These are phyloP conservation scores for Fistularia tabacaria DNA, from an alignment of 2,797 vertebrate species.

Conservation along the genomic window DNA sequence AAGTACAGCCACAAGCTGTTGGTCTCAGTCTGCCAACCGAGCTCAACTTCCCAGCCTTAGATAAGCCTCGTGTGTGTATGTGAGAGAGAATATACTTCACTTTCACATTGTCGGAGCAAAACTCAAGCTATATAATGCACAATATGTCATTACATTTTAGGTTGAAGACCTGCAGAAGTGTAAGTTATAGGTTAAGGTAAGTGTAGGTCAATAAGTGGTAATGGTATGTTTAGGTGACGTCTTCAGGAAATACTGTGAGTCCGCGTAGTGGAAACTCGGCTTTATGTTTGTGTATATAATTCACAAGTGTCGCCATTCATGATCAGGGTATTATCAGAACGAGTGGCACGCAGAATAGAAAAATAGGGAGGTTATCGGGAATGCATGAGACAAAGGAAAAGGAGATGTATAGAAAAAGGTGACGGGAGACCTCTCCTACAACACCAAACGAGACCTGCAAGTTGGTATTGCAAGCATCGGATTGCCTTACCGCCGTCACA, in stretches of 20 bases:
- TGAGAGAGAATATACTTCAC: conserved; percentile 19
- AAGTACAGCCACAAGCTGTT: conserved; percentile 72
- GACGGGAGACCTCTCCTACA: no score
- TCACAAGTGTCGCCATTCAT: conserved; percentile 64
- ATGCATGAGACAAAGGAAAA: conserved; percentile 17
- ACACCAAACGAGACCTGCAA: no score
- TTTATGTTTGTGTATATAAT: conserved; percentile 43
- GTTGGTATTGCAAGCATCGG: no score
- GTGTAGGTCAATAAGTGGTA: no score
- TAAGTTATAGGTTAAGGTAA: no score
- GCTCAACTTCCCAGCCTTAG: conserved; percentile 45
- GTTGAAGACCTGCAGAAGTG: no score
- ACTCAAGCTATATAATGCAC: not conserved
- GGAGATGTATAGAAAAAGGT: no score
- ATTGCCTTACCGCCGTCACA: no score
- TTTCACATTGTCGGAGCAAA: not conserved
- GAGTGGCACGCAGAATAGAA: conserved; percentile 30
- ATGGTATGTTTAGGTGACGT: no score
- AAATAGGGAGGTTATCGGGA: not conserved
- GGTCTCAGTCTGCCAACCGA: conserved; percentile 63
- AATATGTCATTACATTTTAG: no score
- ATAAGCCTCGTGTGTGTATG: conserved; percentile 14
- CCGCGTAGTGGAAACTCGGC: no score
- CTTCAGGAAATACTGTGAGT: no score
- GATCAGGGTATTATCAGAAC: conserved; percentile 67